phyloP scores from a whole-genome alignment of 2,797 vertebrate genomes.

The Pseudochirops cupreus region DNA sequence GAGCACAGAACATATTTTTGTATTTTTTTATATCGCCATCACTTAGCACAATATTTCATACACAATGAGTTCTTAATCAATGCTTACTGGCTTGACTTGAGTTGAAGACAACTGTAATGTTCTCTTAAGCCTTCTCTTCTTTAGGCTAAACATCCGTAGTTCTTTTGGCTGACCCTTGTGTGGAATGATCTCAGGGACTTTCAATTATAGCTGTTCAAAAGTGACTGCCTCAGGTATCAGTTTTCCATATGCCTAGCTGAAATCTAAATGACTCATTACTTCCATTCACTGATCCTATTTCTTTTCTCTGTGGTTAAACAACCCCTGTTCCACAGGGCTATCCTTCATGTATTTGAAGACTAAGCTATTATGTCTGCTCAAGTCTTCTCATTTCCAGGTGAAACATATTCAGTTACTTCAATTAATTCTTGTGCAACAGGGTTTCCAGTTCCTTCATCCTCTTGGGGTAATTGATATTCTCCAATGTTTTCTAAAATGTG shows the following conservation, averaged over 20 bases:
- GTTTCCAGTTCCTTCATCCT: not conserved
- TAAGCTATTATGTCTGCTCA: not conserved
- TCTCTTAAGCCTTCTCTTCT: not conserved
- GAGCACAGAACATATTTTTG: not conserved
- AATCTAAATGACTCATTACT: not conserved
- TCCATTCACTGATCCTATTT: not conserved
- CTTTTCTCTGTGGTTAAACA: not conserved
- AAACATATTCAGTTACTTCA: not conserved
- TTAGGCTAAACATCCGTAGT: not conserved
- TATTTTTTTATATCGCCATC: not conserved
- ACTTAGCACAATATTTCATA: not conserved
- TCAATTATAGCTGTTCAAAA: not conserved
- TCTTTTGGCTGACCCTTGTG: not conserved
- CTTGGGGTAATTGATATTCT: not conserved
- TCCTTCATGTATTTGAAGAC: not conserved
- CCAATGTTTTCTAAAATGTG: not conserved
- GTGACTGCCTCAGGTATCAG: not conserved
- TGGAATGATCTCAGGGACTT: not conserved
- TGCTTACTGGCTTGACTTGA: not conserved
- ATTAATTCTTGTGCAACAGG: not conserved
- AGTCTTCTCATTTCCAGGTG: not conserved
- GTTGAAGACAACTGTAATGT: not conserved
- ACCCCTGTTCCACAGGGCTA: not conserved
- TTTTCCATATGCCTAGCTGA: not conserved
- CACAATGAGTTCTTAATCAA: not conserved